These are phyloP conservation scores for Columbina picui DNA, from an alignment of 2,113 vertebrate genomes.

Conservation along the genomic window DNA sequence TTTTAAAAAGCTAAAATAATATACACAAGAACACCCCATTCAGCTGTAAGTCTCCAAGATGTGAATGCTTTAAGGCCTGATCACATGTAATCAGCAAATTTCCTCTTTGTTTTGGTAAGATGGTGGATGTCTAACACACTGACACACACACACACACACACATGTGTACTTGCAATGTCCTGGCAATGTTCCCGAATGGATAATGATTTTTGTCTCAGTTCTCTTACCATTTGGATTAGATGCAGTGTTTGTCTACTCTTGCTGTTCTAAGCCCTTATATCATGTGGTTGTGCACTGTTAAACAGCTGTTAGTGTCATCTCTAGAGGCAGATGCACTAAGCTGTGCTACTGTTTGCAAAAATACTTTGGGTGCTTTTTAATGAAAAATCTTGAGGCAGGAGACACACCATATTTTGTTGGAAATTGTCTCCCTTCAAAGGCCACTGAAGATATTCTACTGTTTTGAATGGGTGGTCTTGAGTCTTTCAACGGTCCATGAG, in stretches of 20 bases:
- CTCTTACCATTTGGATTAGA: slow-evolving; percentile 14
- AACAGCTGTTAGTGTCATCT: background rate
- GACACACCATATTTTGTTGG: background rate
- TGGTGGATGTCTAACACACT: background rate
- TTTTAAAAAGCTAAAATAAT: background rate
- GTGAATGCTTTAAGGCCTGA: background rate
- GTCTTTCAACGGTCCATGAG: background rate
- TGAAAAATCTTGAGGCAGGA: background rate
- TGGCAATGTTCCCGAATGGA: background rate
- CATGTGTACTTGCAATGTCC: background rate
- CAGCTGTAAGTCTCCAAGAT: background rate
- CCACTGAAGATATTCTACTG: background rate
- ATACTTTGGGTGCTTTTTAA: background rate
- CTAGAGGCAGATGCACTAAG: background rate
- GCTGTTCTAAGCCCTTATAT: background rate
- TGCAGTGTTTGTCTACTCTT: background rate
- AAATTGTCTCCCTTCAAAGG: background rate
- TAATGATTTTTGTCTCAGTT: background rate
- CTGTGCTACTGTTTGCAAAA: background rate
- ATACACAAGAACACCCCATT: background rate
- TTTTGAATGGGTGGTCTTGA: background rate
- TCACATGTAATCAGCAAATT: background rate
- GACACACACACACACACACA: fast-evolving
- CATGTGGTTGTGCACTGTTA: background rate
- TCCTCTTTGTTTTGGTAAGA: background rate